These are phyloP conservation scores for Sapajus apella DNA, from an alignment of 2,113 vertebrate genomes.

Conservation along the genomic window DNA sequence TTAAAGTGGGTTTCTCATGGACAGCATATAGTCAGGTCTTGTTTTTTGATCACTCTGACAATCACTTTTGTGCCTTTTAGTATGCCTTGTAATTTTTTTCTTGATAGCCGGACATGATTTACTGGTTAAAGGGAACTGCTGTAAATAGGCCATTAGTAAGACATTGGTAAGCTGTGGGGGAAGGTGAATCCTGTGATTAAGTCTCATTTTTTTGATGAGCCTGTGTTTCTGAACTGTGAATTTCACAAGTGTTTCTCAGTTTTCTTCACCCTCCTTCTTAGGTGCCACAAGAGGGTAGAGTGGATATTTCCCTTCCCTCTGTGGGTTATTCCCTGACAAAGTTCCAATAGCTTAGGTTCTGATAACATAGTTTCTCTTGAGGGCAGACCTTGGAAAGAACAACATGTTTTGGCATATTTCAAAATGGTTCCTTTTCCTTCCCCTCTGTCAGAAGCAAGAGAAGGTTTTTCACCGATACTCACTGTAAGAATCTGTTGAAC, in stretches of 20 bases:
- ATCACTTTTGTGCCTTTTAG: background rate
- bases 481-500: background rate
- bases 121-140: background rate
- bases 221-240: background rate
- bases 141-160: background rate
- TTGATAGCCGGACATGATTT: background rate
- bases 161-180: background rate
- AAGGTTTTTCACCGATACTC: background rate
- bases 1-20: too few relatives aligned
- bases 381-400: background rate
- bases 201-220: background rate
- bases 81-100: background rate
- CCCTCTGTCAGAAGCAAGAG: background rate
- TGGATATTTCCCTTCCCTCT: background rate
- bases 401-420: background rate
- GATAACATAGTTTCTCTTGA: background rate
- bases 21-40: too few relatives aligned
- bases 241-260: background rate
- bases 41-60: too few relatives aligned
- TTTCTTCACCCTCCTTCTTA: background rate
- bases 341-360: background rate
- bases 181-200: background rate
- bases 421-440: background rate
- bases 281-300: background rate
- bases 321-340: background rate